Percentiles rank a stretch among this genome's conserved stretches.
These are phyloP conservation scores for Goniozus legneri DNA, from an alignment of 1,140 invertebrate species.

Conservation along the genomic window DNA sequence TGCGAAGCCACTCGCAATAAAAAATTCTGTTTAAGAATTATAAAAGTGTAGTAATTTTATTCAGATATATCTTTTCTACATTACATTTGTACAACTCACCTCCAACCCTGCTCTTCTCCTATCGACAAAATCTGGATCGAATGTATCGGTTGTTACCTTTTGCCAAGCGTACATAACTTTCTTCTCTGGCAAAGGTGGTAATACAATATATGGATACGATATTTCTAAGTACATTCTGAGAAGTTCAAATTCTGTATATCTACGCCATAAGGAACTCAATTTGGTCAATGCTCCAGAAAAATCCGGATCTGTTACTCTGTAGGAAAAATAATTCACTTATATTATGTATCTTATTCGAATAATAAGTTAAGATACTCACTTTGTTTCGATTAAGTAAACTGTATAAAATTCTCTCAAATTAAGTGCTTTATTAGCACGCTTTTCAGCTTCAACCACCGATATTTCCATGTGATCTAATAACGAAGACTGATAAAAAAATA, in stretches of 20 bases:
- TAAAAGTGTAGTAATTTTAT: slow-evolving; percentile 6
- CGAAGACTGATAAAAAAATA: slow-evolving; percentile 58
- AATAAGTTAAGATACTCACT: slow-evolving; percentile 54
- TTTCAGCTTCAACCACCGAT: slow-evolving; percentile 78
- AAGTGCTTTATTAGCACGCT: slow-evolving; percentile 72
- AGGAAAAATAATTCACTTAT: slow-evolving; percentile 28
- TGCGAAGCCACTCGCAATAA: slow-evolving; percentile 72
- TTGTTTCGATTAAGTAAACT: slow-evolving; percentile 81
- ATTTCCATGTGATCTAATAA: slow-evolving; percentile 78
- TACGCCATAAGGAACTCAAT: slow-evolving; percentile 71
- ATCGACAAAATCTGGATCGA: slow-evolving; percentile 84
- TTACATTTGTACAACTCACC: slow-evolving; percentile 37
- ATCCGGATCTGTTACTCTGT: slow-evolving; percentile 68
- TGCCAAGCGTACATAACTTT: slow-evolving; percentile 78
- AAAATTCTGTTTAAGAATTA: slow-evolving; percentile 61
- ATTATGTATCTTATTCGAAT: not conserved
- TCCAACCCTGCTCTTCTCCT: slow-evolving; percentile 74
- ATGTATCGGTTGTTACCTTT: slow-evolving; percentile 72
- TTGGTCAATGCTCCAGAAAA: slow-evolving; percentile 62
- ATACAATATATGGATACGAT: slow-evolving; percentile 73
- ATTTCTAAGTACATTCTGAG: slow-evolving; percentile 73
- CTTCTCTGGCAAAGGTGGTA: slow-evolving; percentile 81
- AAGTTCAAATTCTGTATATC: slow-evolving; percentile 83
- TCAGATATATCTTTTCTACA: slow-evolving; percentile 1
- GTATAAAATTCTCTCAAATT: slow-evolving; percentile 81